Conservation (phyloP, 2,113 vertebrate species). For the Rhadina sibilatrix region DNA sequence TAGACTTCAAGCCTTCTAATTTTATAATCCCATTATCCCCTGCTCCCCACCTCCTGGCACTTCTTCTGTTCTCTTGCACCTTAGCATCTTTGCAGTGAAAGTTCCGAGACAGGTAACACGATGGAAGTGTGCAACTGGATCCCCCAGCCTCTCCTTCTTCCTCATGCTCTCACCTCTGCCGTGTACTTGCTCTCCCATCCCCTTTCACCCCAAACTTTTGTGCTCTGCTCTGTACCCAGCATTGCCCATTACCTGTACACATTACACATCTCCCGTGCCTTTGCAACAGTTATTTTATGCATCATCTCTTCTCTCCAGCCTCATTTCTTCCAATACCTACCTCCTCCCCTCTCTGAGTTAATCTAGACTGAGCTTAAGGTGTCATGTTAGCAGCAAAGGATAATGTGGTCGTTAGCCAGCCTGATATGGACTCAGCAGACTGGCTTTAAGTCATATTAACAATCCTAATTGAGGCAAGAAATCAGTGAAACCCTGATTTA, state of each 20-base stretch:
- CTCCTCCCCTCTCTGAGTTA: background rate
- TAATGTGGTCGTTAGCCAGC: background rate
- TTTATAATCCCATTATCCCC: conserved; percentile 1
- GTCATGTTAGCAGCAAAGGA: background rate
- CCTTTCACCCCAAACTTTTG: background rate
- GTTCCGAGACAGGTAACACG: accelerated
- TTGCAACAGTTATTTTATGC: background rate
- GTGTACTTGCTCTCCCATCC: accelerated
- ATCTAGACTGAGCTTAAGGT: background rate
- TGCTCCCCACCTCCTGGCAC: background rate
- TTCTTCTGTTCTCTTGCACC: background rate
- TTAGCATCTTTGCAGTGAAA: background rate
- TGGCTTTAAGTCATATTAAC: background rate
- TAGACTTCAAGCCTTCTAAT: conserved; percentile 18
- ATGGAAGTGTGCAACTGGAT: background rate
- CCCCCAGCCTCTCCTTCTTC: background rate
- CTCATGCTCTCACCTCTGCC: accelerated
- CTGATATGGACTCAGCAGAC: background rate
- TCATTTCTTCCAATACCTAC: background rate
- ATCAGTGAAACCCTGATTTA: background rate
- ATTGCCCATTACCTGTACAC: background rate
- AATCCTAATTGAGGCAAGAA: background rate
- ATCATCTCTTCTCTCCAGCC: background rate
- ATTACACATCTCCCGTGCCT: background rate
- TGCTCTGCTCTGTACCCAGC: background rate